Conservation (phyloP, 2,113 vertebrate genomes). For the Malurus alboscapulatus region DNA sequence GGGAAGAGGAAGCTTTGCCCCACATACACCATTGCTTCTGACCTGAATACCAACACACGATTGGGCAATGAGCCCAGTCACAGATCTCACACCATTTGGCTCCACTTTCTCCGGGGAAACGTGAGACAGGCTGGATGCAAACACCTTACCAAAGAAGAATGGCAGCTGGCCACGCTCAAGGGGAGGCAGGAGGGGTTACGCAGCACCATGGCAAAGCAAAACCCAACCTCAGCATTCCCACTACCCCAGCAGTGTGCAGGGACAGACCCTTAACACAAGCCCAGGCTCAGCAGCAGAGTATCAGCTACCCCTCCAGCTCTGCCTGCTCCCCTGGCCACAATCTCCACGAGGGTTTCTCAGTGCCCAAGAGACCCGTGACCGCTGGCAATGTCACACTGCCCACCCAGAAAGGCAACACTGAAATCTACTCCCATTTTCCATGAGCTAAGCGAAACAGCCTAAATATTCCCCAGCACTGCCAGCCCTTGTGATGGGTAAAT, state of each 20-base stretch:
- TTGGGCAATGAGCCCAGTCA: not conserved
- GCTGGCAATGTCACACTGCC: not conserved
- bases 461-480: not conserved
- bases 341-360: not conserved
- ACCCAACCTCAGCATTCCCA: not conserved
- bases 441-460: conserved; percentile 31
- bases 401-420: conserved; percentile 42
- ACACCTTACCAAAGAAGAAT: not conserved
- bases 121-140: not conserved
- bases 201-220: not conserved
- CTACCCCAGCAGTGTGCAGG: not conserved
- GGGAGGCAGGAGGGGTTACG: not conserved
- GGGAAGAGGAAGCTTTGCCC: not conserved
- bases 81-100: not conserved
- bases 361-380: not conserved
- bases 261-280: not conserved
- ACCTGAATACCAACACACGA: not conserved
- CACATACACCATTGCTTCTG: not conserved
- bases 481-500: conserved; percentile 33
- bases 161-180: not conserved
- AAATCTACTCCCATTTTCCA: conserved; percentile 61
- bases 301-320: not conserved
- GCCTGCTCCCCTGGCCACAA: not conserved
- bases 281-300: not conserved
- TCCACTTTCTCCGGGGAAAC: not conserved